Evolutionary conservation across 2,888 invertebrate genomes (phyloP), one percentile per base, ranked within the genome.

Genomic region (Drosophila lutescens): DNA sequence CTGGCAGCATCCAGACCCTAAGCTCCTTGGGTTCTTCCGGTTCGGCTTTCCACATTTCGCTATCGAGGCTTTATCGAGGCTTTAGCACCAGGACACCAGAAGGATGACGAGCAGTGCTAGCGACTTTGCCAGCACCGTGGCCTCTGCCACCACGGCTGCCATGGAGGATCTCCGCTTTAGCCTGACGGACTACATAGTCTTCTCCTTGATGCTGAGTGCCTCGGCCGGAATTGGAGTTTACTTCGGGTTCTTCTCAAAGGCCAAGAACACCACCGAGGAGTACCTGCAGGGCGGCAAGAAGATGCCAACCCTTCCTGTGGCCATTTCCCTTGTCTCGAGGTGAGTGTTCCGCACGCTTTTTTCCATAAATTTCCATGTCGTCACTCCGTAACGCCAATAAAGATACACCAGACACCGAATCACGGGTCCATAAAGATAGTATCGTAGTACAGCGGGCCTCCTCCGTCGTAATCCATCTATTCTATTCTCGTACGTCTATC

Each of bases 281-380:
- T 94, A 94, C 85, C 91, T 95, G 41, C 92, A 94, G 82, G 94
- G 94, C 1, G 93, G 93, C 60, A 93, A 93, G 71, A 92, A 92
- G 71, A 93, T 95, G 93, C 92, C 93, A 61, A 92, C 93, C 4
- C 91, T 94, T 68, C 95, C 95, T 0, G 94, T 95, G 57, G 93
- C 94, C 20, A 93, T 95, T 89, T 95, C 95, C 0, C 91, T 95
- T 17, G 92, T 95, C 57, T 94, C 95, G 43, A 91, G 91, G 91
- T 91, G 32, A 46, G 75, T 41, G 20, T 56, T 20, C 15, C 20
- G 20, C 38, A n/a, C 43, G 44, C 40, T 43, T 53, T 63, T 38
- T 44, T 26, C 41, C 32, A 53, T 65, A 53, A 46, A 54, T 67
- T 66, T 66, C 65, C 65, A 66, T 66, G 65, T 66, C 65, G 65